Conservation (phyloP, 1,140 invertebrate genomes). For the Neotoxoptera formosana region DNA sequence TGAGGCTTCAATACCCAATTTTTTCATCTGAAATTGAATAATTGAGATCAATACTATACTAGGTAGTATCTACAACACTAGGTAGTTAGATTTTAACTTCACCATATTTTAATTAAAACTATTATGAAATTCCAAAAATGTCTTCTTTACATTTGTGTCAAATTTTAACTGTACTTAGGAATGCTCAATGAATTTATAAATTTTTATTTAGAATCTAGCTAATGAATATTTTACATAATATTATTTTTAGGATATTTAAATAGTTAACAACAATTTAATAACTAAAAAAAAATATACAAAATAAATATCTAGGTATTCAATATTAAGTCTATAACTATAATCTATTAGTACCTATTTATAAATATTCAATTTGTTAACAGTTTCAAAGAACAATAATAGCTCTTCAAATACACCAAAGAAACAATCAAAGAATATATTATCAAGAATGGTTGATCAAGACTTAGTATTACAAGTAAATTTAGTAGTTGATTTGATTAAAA, state of each 20-base stretch:
- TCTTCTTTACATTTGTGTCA: not conserved
- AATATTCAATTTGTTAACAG: not conserved
- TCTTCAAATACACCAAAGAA: not conserved
- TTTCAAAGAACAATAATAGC: constrained; percentile 43
- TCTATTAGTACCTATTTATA: not conserved
- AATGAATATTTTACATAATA: not conserved
- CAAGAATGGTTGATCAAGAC: constrained; percentile 47
- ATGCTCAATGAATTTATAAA: not conserved
- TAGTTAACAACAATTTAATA: not conserved
- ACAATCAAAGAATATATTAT: not conserved
- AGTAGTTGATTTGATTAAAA: not conserved
- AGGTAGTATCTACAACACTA: not conserved
- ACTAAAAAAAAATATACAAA: not conserved
- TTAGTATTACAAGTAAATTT: constrained; percentile 32
- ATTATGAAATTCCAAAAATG: not conserved
- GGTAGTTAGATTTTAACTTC: not conserved
- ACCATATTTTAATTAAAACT: not conserved
- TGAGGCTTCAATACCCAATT: no score
- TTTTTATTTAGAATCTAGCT: not conserved
- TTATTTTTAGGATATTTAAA: not conserved
- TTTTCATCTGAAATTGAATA: no score
- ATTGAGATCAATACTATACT: not conserved
- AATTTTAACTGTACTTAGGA: not conserved
- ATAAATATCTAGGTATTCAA: not conserved
- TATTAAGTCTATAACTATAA: not conserved